A percentile compares a stretch with the other conserved stretches of the same genome.
Conservation (phyloP, 2,888 invertebrate species). For the Drosophila nr. perissopoda region DNA sequence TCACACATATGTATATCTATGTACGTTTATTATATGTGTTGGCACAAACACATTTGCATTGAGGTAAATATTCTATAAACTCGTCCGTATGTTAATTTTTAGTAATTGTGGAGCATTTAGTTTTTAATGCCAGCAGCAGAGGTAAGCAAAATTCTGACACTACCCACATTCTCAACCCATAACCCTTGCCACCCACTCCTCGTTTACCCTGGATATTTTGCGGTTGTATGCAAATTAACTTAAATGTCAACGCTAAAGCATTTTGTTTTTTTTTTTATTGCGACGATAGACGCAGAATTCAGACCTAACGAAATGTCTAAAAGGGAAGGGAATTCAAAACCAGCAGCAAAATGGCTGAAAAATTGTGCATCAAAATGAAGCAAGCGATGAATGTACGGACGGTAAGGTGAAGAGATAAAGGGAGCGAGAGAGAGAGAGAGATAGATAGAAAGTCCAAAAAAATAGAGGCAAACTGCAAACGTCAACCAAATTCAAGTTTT, state of each 20-base stretch:
- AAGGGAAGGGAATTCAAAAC: slow-evolving; percentile 29
- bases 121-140: slow-evolving; percentile 52
- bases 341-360: slow-evolving; percentile 55
- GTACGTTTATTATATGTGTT: background rate
- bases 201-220: slow-evolving; percentile 54
- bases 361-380: slow-evolving; percentile 54
- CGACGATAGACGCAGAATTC: slow-evolving; percentile 58
- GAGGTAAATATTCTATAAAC: slow-evolving; percentile 18
- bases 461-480: slow-evolving; percentile 69
- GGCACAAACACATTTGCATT: slow-evolving; percentile 20
- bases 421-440: background rate
- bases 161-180: background rate
- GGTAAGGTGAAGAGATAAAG: background rate
- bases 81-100: slow-evolving; percentile 62
- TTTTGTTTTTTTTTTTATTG: slow-evolving; percentile 17
- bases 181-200: background rate
- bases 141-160: slow-evolving; percentile 29
- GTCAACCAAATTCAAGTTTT: slow-evolving; percentile 50
- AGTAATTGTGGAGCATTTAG: slow-evolving; percentile 68
- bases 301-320: slow-evolving; percentile 57
- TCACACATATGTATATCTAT: background rate
- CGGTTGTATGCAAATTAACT: slow-evolving; percentile 78
- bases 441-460: slow-evolving; percentile 10
- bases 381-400: background rate
- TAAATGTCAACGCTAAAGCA: slow-evolving; percentile 69